These are phyloP conservation scores for Drosophila melanogaster DNA, from an alignment of 1,140 invertebrate genomes.

Conservation along the genomic window Release_6_plus_ISO1_MT NT_033779.5:4358501-4359000, in stretches of 20 bases:
- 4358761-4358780: constrained; percentile 8
- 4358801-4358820: constrained; percentile 18
- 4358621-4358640: not conserved
- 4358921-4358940: constrained; percentile 16
- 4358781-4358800: constrained; percentile 30
- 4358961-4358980: constrained; percentile 22
- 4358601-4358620: not conserved
- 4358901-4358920: constrained; percentile 16
- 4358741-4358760: constrained; percentile 22
- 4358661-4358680: not conserved
- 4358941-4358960: constrained; percentile 18
- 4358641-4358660: not conserved
- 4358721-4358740: not conserved
- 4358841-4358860: constrained; percentile 28
- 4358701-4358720: not conserved
- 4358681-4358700: not conserved
- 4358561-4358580: constrained; percentile 46
- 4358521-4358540: constrained; percentile 57
- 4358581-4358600: constrained; percentile 53
- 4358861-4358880: constrained; percentile 51
- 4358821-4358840: constrained; percentile 28
- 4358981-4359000: constrained; percentile 17
- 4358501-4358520: constrained; percentile 76
- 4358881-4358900: constrained; percentile 45
- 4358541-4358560: constrained; percentile 48